Percentiles rank a stretch among this genome's conserved stretches.
These are phyloP conservation scores for Drosophila borborema DNA, from an alignment of 2,888 invertebrate genomes.

Conservation along the genomic window DNA sequence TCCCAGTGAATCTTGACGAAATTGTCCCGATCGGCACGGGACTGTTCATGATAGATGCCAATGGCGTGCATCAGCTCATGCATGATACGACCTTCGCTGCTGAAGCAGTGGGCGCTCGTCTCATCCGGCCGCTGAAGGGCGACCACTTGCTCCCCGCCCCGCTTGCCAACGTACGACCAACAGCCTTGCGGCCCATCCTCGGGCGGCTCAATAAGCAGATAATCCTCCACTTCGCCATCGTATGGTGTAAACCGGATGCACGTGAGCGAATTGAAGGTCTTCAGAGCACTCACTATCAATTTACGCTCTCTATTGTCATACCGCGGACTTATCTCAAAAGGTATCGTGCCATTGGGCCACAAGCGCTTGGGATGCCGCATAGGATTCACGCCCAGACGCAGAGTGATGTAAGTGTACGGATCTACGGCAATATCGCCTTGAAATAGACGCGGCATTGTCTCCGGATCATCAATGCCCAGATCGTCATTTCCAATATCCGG, in stretches of 20 bases:
- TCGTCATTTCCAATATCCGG: slow-evolving; percentile 65
- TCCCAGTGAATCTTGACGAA: slow-evolving; percentile 89
- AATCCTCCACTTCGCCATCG: slow-evolving; percentile 88
- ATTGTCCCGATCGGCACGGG: slow-evolving; percentile 88
- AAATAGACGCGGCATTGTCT: slow-evolving; percentile 88
- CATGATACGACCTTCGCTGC: slow-evolving; percentile 90
- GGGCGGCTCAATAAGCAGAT: slow-evolving; percentile 88
- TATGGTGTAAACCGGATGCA: slow-evolving; percentile 89
- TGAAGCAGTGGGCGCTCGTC: slow-evolving; percentile 88
- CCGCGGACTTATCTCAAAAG: slow-evolving; percentile 88
- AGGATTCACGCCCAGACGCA: slow-evolving; percentile 88
- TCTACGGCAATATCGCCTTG: slow-evolving; percentile 90
- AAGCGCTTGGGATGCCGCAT: slow-evolving; percentile 88
- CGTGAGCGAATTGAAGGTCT: slow-evolving; percentile 88
- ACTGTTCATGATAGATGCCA: slow-evolving; percentile 94
- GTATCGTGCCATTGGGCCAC: slow-evolving; percentile 89
- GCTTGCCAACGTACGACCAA: slow-evolving; percentile 91
- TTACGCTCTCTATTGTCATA: slow-evolving; percentile 85
- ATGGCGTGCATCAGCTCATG: slow-evolving; percentile 93
- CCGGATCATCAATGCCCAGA: slow-evolving; percentile 86
- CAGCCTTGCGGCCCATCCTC: slow-evolving; percentile 89
- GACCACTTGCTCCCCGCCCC: slow-evolving; percentile 91
- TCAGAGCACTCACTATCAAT: slow-evolving; percentile 87
- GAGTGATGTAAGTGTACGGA: slow-evolving; percentile 87
- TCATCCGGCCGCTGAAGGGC: slow-evolving; percentile 89